These are phyloP conservation scores for Nephrotoma flavescens DNA, from an alignment of 2,888 invertebrate genomes.

Conservation along the genomic window DNA sequence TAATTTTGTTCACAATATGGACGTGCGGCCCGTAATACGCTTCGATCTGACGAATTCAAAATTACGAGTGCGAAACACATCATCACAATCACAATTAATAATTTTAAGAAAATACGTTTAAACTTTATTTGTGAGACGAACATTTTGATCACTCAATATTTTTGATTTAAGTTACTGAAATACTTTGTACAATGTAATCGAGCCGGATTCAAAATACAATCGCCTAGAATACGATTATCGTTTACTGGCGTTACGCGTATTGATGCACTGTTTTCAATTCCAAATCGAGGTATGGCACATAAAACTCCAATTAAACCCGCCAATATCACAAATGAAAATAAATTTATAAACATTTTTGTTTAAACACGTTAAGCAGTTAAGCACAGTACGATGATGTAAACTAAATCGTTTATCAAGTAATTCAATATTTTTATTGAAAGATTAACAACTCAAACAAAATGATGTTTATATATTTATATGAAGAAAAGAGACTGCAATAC, in stretches of 20 bases:
- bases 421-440: too few species aligned
- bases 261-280: not conserved
- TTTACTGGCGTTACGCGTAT: not conserved
- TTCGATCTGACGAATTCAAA: not conserved
- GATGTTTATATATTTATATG: too few species aligned
- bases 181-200: not conserved
- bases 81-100: not conserved
- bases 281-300: not conserved
- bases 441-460: too few species aligned
- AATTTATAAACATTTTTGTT: not conserved
- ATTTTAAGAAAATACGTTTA: not conserved
- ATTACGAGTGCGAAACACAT: not conserved
- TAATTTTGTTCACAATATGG: not conserved
- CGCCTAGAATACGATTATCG: not conserved
- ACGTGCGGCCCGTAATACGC: not conserved
- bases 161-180: not conserved
- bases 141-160: not conserved
- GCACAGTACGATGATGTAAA: too few species aligned
- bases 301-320: not conserved
- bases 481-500: too few species aligned
- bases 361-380: not conserved
- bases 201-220: not conserved
- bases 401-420: too few species aligned
- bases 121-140: not conserved
- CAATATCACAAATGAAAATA: not conserved